These are phyloP conservation scores for Montifringilla adamsi DNA, from an alignment of 2,113 vertebrate genomes.

Conservation along the genomic window DNA sequence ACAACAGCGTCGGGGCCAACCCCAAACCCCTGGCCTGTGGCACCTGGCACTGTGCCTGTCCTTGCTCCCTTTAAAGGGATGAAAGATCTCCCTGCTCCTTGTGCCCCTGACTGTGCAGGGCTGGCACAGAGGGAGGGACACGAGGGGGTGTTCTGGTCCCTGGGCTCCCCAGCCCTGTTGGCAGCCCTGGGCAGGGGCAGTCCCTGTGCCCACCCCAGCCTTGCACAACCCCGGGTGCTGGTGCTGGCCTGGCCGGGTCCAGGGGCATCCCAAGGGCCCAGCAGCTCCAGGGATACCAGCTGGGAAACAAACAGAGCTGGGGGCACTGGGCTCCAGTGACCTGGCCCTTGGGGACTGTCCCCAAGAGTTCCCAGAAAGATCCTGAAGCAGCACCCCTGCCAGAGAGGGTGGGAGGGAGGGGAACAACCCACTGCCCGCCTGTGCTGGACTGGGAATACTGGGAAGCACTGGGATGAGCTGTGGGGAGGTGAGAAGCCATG, in stretches of 20 bases:
- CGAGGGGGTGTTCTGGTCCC: background rate
- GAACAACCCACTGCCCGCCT: fast-evolving
- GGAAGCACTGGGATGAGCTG: background rate
- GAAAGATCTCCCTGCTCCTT: background rate
- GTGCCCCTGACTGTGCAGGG: background rate
- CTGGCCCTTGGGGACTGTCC: background rate
- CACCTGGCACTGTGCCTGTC: background rate
- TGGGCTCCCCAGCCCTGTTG: background rate
- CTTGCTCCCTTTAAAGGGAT: background rate
- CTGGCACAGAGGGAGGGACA: background rate
- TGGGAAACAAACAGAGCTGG: background rate
- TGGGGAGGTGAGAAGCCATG: fast-evolving
- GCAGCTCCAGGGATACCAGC: background rate
- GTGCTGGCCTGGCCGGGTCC: background rate
- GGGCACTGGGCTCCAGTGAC: fast-evolving
- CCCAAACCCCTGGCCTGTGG: background rate
- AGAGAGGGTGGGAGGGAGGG: background rate
- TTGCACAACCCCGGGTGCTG: fast-evolving
- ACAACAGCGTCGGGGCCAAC: background rate
- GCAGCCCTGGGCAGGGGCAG: background rate
- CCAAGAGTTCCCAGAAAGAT: fast-evolving
- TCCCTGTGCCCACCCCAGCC: background rate
- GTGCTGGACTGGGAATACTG: background rate
- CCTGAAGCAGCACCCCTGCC: background rate
- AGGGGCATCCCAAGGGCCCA: fast-evolving